Base-by-base conservation (phyloP, 1,140 invertebrate genomes). In the Scaptomyza montana region DNA sequence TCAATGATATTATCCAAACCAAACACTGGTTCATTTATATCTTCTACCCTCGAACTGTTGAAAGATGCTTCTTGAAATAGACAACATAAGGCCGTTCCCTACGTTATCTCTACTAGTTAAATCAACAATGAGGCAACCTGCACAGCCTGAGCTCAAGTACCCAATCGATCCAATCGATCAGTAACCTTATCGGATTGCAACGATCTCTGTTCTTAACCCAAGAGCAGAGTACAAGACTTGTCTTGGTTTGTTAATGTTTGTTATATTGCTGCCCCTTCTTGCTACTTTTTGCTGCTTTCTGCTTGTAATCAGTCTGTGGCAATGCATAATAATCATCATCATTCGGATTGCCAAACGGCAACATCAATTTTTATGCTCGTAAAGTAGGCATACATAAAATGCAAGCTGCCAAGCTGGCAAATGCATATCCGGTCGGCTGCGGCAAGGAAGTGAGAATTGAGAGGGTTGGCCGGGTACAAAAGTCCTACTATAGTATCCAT, bases 291-390 rank as follows among this genome's bases (percentile, higher is more conserved):
- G 21, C 3, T 25, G 21, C 1, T 2, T 25, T 25, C 21, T 25
- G 21, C 21, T 82, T 84, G 84, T 82, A 82, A 82, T 82, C 79
- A 82, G 80, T 67, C 76, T 79, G 75, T 75, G 76, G 79, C 79
- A 51, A 61, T 61, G 62, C 80, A 78, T 70, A 78, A 54, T 59
- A 80, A 71, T 81, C 70, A 87, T 80, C 63, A 51, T 80, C 67
- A 51, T 79, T 49, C 57, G 68, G 62, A 59, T 64, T 65, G 21
- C 21, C 21, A 4, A 25, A 25, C 1, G 2, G 72, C 50, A 73
- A 68, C 81, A 85, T 81, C 61, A 74, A 87, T 87, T 65, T 74
- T 77, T 76, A 75, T 67, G 63, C 61, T 78, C 54, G 69, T 63
- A 74, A 86, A 86, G 79, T 62, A 65, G 61, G 51, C 62, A 65